Base-by-base conservation (phyloP, 1,140 invertebrate genomes). In the Frieseomelitta varia region DNA sequence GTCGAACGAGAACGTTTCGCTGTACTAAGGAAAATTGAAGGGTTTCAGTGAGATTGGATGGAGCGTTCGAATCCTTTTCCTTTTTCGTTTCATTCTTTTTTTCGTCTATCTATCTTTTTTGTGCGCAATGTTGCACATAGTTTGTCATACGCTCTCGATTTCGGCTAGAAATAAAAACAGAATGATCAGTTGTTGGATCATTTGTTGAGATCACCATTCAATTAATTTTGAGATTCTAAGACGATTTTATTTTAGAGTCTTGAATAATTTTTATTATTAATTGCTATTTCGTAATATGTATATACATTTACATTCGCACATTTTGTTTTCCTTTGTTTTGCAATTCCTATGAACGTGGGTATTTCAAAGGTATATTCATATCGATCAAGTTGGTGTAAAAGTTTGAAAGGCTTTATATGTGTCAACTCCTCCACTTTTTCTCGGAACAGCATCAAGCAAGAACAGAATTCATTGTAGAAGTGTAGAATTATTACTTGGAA, bases 1-100 rank as follows among this genome's bases (percentile, higher is more conserved):
- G 68, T 58, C 30, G 75, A 72, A 83, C 15, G 67, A 84, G 81
- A 17, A 34, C 3, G 71, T 73, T 72, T 27, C 47, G 24, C n/a
- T 72, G 68, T 30, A 39, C 4, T 4, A 34, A 39, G 67, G 34
- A 69, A 39, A 69, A 69, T 39, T 39, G 34, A 39, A 69, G 67
- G 21, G 19, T 39, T 69, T 69, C 34, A 21, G 21, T 17, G 34
- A 27, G 34, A 69, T 69, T 39, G 67, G 34, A 39, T 69, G 34
- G 21, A 11, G 11, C 1, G 34, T 47, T 47, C 17, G 11, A 24
- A 6, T 39, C 10, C n/a, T 69, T 69, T 39, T 30, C 10, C 17
- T 21, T 10, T 19, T 67, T 34, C 19, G 8, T 61, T 3, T 21
- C 6, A 3, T 24, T 1, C 1, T 11, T 61, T 61, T 10, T 2